These are phyloP conservation scores for Cyprinodon brontotheroides DNA, from an alignment of 2,113 vertebrate genomes.

Conservation along the genomic window DNA sequence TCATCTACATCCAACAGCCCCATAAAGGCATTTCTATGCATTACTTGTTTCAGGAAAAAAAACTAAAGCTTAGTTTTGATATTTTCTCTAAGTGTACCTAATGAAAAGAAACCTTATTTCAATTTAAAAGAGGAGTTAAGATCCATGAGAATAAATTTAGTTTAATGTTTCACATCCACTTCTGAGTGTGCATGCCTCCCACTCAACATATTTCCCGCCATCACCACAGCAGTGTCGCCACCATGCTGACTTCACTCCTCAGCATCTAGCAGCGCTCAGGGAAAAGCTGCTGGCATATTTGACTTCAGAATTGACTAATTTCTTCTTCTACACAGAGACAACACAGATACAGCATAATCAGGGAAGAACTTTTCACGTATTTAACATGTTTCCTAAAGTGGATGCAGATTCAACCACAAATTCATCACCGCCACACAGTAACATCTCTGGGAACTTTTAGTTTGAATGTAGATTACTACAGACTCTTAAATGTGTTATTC, in stretches of 20 bases:
- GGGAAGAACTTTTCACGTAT: too few species aligned
- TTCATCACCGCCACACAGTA: too few species aligned
- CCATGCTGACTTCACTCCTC: constrained; percentile 52
- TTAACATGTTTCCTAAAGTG: neutral
- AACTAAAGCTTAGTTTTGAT: neutral
- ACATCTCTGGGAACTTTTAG: too few species aligned
- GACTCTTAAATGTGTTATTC: too few species aligned
- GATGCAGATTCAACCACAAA: too few species aligned
- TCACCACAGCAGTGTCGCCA: constrained; percentile 26
- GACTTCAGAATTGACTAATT: constrained; percentile 33
- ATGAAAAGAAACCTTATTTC: constrained; percentile 25
- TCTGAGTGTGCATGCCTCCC: constrained; percentile 34
- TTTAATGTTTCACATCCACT: constrained; percentile 33
- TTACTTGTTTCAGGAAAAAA: constrained; percentile 1
- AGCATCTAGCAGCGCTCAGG: constrained; percentile 24
- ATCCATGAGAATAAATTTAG: constrained; percentile 46
- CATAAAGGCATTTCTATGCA: constrained; percentile 11
- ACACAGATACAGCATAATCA: neutral
- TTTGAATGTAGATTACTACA: too few species aligned
- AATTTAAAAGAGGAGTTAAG: constrained; percentile 32
- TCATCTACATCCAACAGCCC: constrained; percentile 56
- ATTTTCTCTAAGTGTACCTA: constrained; percentile 4
- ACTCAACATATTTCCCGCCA: constrained; percentile 55
- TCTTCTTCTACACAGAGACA: neutral
- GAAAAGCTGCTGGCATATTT: constrained; percentile 38